Evolutionary conservation across 2,888 invertebrate genomes (phyloP).

Genomic region (Scotopteryx bipunctaria): DNA sequence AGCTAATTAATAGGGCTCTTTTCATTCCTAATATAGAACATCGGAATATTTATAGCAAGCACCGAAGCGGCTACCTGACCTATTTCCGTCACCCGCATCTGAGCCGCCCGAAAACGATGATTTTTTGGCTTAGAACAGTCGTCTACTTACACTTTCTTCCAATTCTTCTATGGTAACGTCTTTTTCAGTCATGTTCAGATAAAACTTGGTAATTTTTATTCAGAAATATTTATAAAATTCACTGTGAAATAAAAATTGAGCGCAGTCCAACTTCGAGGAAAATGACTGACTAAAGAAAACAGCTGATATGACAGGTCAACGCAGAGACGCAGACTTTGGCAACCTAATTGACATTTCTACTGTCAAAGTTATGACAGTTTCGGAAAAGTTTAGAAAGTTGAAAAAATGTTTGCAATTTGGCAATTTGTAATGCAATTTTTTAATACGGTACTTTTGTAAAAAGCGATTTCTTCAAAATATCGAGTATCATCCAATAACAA

Average conservation of each 20-base stretch:
- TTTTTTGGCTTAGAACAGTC: conserved; percentile 16
- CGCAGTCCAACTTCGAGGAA: neutral
- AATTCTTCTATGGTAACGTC: conserved; percentile 72
- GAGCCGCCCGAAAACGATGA: conserved; percentile 19
- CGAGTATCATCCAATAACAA: too few species aligned
- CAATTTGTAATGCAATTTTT: too few species aligned
- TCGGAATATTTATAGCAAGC: conserved; percentile 49
- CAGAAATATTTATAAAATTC: conserved; percentile 24
- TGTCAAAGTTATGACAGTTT: too few species aligned
- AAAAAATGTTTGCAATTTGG: too few species aligned
- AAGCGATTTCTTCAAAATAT: too few species aligned
- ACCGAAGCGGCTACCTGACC: conserved; percentile 68
- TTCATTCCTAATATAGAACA: conserved; percentile 32
- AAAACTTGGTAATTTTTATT: conserved; percentile 45
- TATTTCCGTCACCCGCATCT: conserved; percentile 43
- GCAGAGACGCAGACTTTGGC: too few species aligned
- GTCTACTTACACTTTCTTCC: conserved; percentile 68
- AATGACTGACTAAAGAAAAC: neutral
- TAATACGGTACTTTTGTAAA: too few species aligned
- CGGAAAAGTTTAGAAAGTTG: too few species aligned
- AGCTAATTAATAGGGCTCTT: conserved; percentile 7
- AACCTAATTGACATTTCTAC: too few species aligned
- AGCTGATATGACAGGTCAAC: neutral
- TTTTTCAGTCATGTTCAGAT: conserved; percentile 66
- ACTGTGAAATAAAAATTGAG: conserved; percentile 9